Percentiles rank a stretch among this genome's conserved stretches.
Evolutionary conservation across 2,888 invertebrate genomes (phyloP).

Genomic region (Charanyca ferruginea): DNA sequence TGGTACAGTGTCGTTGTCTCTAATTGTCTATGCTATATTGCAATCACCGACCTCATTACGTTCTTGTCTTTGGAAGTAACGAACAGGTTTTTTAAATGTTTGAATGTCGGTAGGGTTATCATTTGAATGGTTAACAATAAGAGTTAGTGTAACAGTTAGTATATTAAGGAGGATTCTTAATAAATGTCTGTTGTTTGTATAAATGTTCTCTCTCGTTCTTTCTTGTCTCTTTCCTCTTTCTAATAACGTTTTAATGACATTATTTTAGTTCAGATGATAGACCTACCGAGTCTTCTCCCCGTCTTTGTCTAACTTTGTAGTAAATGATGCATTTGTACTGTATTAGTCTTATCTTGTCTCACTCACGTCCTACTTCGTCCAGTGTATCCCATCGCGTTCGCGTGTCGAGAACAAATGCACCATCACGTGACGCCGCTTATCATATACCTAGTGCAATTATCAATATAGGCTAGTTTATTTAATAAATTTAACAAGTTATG

Average conservation of each 20-base stretch:
- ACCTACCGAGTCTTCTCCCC: slow-evolving; percentile 29
- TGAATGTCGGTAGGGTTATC: slow-evolving; percentile 39
- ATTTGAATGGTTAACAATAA: slow-evolving; percentile 29
- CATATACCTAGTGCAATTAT: slow-evolving; percentile 83
- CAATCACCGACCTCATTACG: slow-evolving; percentile 51
- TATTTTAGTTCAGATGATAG: slow-evolving; percentile 45
- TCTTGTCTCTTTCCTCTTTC: slow-evolving; percentile 15
- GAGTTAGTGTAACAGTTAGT: slow-evolving; percentile 3
- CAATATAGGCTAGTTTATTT: slow-evolving; percentile 79
- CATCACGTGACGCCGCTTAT: slow-evolving; percentile 60
- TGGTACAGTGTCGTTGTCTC: slow-evolving; percentile 89
- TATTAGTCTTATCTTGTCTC: slow-evolving; percentile 42
- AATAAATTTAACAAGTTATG: slow-evolving; percentile 82
- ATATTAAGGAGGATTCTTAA: slow-evolving; percentile 4
- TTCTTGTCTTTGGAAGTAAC: slow-evolving; percentile 43
- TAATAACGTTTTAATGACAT: slow-evolving; percentile 16
- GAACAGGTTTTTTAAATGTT: slow-evolving; percentile 40
- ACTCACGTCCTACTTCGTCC: slow-evolving; percentile 24
- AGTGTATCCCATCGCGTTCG: slow-evolving; percentile 17
- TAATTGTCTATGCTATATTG: slow-evolving; percentile 77
- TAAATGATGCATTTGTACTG: slow-evolving; percentile 67
- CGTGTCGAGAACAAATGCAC: slow-evolving; percentile 60
- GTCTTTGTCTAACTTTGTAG: slow-evolving; percentile 30
- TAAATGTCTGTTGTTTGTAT: slow-evolving; percentile 11
- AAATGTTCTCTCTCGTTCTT: slow-evolving; percentile 16